Base-by-base conservation (phyloP, 2,888 invertebrate genomes). In the Agonum fuliginosum region DNA sequence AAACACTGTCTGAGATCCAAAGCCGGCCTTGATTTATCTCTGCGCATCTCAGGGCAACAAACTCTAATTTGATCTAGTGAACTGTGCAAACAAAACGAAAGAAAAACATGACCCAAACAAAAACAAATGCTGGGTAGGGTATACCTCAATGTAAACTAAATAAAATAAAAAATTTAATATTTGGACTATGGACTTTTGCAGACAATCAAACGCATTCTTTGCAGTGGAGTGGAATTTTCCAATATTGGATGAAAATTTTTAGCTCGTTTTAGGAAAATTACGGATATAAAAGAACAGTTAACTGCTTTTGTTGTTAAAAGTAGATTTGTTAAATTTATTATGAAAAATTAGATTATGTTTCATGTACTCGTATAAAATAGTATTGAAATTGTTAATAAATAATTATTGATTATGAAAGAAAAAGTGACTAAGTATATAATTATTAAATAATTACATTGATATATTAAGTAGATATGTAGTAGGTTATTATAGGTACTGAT, bases 81-180 rank as follows among this genome's bases (percentile, higher is more conserved):
- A 10, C 20, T 17, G 8, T 54, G 27, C 54, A 54, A 46, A 46
- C 46, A 46, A 54, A 54, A 24, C 54, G 4, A 14, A 27, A 62
- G 27, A 62, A 30, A 62, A 34, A 62, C 34, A 24, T 3, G 4
- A 24, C 20, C 48, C 20, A 54, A 54, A 27, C 27, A 62, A 62
- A 54, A 30, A 62, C 30, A 62, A 62, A 62, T 30, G 12, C 30
- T 8, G 30, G 14, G 58, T 10, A 10, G 54, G n/a, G n/a, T 30
- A 17, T 27, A 30, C 58, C 58, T 30, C 30, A 2, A 1, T 8
- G 17, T 17, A 17, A 30, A 30, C 58, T 14, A 62, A 62, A 62
- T 62, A 62, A 62, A 62, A 62, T 6, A 30, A 62, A 58, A 48
- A 62, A 62, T 30, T 30, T 8, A 46, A 17, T 46, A 46, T 62